These are phyloP conservation scores for Euura saliciscinereae DNA, from an alignment of 1,140 invertebrate species.

Conservation along the genomic window DNA sequence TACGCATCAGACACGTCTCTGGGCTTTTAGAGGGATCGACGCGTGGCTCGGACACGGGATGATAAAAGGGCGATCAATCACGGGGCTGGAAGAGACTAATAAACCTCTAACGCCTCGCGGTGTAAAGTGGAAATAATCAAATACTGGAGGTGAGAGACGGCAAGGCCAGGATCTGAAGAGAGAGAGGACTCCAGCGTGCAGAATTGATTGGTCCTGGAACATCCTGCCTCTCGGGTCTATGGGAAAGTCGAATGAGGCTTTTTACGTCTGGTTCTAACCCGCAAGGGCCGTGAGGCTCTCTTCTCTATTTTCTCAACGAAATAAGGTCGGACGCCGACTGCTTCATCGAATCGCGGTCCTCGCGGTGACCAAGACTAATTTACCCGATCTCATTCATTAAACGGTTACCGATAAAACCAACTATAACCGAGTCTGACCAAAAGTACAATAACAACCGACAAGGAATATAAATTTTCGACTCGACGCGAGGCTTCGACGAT, in stretches of 20 bases:
- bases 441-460: too few relatives aligned
- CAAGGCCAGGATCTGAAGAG: constrained; percentile 27
- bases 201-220: constrained; percentile 60
- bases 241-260: constrained; percentile 49
- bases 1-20: too few relatives aligned
- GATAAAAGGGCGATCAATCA: not conserved
- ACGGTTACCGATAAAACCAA: too few relatives aligned
- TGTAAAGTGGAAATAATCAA: constrained; percentile 9
- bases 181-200: constrained; percentile 51
- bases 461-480: too few relatives aligned
- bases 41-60: constrained; percentile 24
- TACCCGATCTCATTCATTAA: not conserved
- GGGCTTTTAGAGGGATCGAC: constrained; percentile 19
- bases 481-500: constrained; percentile 14
- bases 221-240: constrained; percentile 48
- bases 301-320: not conserved
- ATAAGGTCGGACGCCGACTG: not conserved
- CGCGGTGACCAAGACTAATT: not conserved
- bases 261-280: constrained; percentile 31
- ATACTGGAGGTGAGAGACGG: not conserved
- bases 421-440: too few relatives aligned
- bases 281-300: constrained; percentile 30
- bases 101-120: not conserved
- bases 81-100: not conserved
- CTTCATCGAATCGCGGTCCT: not conserved